Base-by-base conservation (phyloP, 2,888 invertebrate species). In the Dermolepida albohirtum region DNA sequence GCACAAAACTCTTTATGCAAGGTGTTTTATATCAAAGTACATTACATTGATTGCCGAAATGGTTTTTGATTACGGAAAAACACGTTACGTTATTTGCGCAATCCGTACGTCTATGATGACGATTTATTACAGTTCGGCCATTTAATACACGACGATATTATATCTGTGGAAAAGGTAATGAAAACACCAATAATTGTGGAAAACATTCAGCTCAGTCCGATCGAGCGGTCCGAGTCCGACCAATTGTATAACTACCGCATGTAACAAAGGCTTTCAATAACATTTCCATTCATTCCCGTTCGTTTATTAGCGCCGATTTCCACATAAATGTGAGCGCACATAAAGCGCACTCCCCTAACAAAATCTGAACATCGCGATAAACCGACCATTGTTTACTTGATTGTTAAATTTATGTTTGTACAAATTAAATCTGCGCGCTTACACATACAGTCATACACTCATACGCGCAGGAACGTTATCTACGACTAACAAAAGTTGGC, bases 391-490 rank as follows among this genome's bases (percentile, higher is more conserved):
- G 83, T 83, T 83, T 81, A 80, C 82, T 81, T 82, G 83, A 83
- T 83, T 83, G 82, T 82, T 80, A 79, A 83, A 83, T 83, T 83
- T 83, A 83, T 82, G 83, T 82, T 82, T 80, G 82, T 82, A 83
- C 83, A 83, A 83, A 83, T 83, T 83, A 83, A 83, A 83, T 83
- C 82, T 80, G 81, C 77, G 74, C 74, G 77, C 75, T 11, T 59
- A 66, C 74, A 77, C 74, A 22, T 7, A 34, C 6, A 34, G 5
- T 34, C 34, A 34, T 34, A 34, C 6, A 34, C 34, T 34, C 34
- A 34, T 34, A 34, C 10, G 10, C 34, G 34, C 34, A 10, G 34
- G 34, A 66, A 69, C 71, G 64, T 69, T 72, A 73, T 73, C 81
- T 80, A 80, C 76, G 77, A 79, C 76, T 22, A 77, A 82, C 82